Evolutionary conservation across 2,888 invertebrate genomes (phyloP).

Genomic region (Nowickia ferox): DNA sequence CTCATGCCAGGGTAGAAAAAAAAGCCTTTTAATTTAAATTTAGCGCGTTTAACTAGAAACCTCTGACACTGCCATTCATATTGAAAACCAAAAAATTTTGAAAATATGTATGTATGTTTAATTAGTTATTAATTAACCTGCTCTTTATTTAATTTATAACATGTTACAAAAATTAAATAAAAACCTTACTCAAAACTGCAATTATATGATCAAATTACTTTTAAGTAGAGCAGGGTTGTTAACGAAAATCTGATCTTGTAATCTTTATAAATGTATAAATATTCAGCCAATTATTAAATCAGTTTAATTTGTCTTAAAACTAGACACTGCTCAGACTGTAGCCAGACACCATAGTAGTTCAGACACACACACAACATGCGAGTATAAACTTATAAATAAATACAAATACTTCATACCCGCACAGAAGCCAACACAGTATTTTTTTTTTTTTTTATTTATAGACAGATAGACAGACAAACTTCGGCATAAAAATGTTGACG

Average conservation of each 20-base stretch:
- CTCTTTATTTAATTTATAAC: no score
- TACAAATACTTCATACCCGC: not conserved
- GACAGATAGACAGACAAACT: slow-evolving; percentile 43
- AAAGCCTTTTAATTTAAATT: no score
- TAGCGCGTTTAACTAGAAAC: no score
- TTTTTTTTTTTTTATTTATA: slow-evolving; percentile 24
- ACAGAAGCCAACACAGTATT: slow-evolving; percentile 53
- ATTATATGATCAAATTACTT: slow-evolving; percentile 65
- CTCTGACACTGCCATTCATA: no score
- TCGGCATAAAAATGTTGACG: slow-evolving; percentile 30
- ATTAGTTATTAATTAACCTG: no score
- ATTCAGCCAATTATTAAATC: slow-evolving; percentile 65
- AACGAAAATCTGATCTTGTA: slow-evolving; percentile 63
- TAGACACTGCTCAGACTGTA: slow-evolving; percentile 70
- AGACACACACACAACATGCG: not conserved
- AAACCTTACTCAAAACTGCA: slow-evolving; percentile 42
- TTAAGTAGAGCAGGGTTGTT: slow-evolving; percentile 50
- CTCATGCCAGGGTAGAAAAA: no score
- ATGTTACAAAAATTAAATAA: not conserved
- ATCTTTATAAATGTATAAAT: slow-evolving; percentile 57
- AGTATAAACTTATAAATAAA: not conserved
- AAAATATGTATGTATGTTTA: no score
- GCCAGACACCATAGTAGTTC: slow-evolving; percentile 54
- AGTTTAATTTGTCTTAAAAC: slow-evolving; percentile 70
- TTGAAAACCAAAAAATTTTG: no score